A percentile compares a stretch with the other conserved stretches of the same genome.
Evolutionary conservation across 2,888 invertebrate species (phyloP).

Genomic region (Drosophila birchii): DNA sequence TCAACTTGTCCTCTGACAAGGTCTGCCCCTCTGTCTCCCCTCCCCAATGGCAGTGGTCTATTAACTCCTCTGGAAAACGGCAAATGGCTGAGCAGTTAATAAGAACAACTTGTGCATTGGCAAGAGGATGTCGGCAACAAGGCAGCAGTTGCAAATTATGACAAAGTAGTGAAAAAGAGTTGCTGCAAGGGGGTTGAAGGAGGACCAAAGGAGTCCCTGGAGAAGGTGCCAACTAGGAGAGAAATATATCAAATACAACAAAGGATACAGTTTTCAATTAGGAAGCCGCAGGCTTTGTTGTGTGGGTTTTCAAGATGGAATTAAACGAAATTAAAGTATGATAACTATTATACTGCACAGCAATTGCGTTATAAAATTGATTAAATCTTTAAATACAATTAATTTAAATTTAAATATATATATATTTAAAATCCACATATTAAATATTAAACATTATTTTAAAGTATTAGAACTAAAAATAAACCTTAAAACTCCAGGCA

Average conservation of each 20-base stretch:
- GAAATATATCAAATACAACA: conserved; percentile 19
- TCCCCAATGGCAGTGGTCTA: conserved; percentile 31
- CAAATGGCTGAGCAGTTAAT: conserved; percentile 73
- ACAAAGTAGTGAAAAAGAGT: conserved; percentile 60
- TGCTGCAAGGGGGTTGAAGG: conserved; percentile 32
- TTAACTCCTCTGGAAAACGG: conserved; percentile 54
- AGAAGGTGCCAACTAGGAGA: conserved; percentile 17
- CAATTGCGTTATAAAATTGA: neutral
- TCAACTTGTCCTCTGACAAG: conserved; percentile 45
- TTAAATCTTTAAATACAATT: neutral
- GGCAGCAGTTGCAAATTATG: conserved; percentile 77
- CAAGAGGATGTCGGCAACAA: conserved; percentile 32
- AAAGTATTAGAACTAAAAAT: neutral
- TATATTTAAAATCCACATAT: neutral
- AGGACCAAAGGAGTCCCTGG: conserved; percentile 12
- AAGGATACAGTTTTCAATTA: conserved; percentile 36
- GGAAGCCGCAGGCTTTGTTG: neutral
- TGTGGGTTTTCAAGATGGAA: neutral
- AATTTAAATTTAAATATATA: neutral
- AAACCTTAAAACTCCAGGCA: too few relatives aligned
- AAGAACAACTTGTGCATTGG: conserved; percentile 60
- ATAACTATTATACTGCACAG: too few relatives aligned
- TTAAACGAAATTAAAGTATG: neutral
- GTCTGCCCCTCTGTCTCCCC: neutral
- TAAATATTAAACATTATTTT: too few relatives aligned